Conservation (phyloP, 2,888 invertebrate genomes). For the Latrodectus elegans region DNA sequence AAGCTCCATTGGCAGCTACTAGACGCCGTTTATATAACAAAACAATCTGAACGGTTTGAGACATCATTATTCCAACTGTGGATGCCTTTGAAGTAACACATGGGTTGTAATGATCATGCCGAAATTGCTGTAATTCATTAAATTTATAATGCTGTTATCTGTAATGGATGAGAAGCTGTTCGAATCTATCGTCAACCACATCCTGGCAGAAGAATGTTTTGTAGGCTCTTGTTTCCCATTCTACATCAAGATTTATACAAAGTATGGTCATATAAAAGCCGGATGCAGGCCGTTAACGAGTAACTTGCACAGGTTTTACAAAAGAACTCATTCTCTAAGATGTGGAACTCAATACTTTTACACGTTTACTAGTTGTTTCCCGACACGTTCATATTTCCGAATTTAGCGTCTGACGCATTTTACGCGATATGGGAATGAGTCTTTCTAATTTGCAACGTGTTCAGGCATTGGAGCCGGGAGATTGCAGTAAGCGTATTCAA, state of each 20-base stretch:
- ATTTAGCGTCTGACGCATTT: neutral
- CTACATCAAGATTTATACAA: neutral
- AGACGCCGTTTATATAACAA: no score
- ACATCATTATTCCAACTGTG: neutral
- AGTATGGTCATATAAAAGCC: neutral
- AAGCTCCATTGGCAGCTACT: no score
- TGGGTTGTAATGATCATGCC: neutral
- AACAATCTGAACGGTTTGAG: no score
- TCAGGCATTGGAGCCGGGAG: constrained; percentile 21
- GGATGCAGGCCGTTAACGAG: neutral
- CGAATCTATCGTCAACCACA: neutral
- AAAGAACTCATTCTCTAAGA: no score
- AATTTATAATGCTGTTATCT: neutral
- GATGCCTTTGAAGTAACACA: constrained; percentile 1
- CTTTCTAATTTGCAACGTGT: constrained; percentile 10
- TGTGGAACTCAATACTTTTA: neutral
- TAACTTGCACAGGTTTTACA: neutral
- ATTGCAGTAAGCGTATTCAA: constrained; percentile 5
- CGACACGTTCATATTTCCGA: neutral
- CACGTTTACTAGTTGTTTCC: no score
- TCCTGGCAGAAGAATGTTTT: no score
- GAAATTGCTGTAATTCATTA: constrained; percentile 7
- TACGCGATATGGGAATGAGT: neutral
- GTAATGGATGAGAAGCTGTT: neutral
- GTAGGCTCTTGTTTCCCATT: neutral